These are phyloP conservation scores for Nomada lathburiana DNA, from an alignment of 2,888 invertebrate genomes.

Conservation along the genomic window DNA sequence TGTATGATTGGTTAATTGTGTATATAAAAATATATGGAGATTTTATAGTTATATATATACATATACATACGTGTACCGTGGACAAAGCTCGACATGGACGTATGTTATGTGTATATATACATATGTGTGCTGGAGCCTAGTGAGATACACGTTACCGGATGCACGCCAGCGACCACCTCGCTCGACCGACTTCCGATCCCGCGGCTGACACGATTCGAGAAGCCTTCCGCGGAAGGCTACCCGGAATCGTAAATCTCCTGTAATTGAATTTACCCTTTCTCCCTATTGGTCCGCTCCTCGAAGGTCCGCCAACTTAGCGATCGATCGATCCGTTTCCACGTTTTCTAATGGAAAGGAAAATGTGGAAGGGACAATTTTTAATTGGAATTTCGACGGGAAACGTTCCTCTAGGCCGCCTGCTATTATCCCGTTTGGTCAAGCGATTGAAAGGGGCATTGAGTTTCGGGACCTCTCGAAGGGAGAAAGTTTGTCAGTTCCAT, in stretches of 20 bases:
- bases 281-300: constrained; percentile 37
- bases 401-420: no score
- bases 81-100: not conserved
- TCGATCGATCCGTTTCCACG: constrained; percentile 2
- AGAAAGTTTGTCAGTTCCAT: no score
- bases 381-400: no score
- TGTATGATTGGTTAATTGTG: constrained; percentile 40
- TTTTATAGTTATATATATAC: not conserved
- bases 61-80: not conserved
- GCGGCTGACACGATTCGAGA: constrained; percentile 29
- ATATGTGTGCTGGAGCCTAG: constrained; percentile 38
- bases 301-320: constrained; percentile 32
- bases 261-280: constrained; percentile 28
- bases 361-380: no score
- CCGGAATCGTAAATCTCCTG: constrained; percentile 36
- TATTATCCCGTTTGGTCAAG: no score
- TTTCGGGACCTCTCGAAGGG: no score
- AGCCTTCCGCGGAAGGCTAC: constrained; percentile 11
- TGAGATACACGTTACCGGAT: constrained; percentile 41
- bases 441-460: no score
- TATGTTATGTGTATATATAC: constrained; percentile 22
- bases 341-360: not conserved
- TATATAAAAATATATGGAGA: constrained; percentile 16
- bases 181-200: constrained; percentile 32
- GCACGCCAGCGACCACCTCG: constrained; percentile 39